Conservation (phyloP, 2,797 vertebrate genomes). For the Typhlichthys subterraneus region DNA sequence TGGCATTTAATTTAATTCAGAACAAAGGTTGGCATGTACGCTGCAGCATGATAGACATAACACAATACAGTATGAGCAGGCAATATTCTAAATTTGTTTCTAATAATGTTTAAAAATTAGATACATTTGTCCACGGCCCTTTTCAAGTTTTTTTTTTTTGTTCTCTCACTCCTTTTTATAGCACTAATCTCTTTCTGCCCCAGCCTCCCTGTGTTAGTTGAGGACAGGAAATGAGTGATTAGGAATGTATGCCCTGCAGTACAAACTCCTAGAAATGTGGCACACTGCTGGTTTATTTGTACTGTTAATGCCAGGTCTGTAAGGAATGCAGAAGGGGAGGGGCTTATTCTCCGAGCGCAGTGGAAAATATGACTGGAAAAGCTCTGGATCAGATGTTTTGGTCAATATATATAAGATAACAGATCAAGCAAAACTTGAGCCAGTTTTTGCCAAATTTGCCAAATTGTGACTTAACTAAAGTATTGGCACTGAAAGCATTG, state of each 20-base stretch:
- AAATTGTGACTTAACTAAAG: neutral
- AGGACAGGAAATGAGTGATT: constrained; percentile 70
- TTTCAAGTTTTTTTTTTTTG: constrained; percentile 13
- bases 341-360: constrained; percentile 6
- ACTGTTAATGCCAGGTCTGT: constrained; percentile 59
- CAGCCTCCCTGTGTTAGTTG: constrained; percentile 27
- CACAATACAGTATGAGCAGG: too few relatives aligned
- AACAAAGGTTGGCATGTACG: too few relatives aligned
- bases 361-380: constrained; percentile 45
- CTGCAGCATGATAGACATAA: neutral
- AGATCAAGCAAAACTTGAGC: neutral
- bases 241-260: constrained; percentile 43
- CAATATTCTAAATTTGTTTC: too few relatives aligned
- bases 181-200: constrained; percentile 41
- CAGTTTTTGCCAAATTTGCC: neutral
- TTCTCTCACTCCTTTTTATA: constrained; percentile 42
- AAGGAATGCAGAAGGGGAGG: constrained; percentile 53
- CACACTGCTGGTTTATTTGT: constrained; percentile 57
- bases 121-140: neutral
- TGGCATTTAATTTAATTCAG: too few relatives aligned
- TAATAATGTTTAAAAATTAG: neutral
- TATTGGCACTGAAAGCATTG: neutral
- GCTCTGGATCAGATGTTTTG: constrained; percentile 4
- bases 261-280: constrained; percentile 55
- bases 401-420: neutral